Conservation (phyloP, 2,797 vertebrate species). For the Mormyrus hasselquistii region DNA sequence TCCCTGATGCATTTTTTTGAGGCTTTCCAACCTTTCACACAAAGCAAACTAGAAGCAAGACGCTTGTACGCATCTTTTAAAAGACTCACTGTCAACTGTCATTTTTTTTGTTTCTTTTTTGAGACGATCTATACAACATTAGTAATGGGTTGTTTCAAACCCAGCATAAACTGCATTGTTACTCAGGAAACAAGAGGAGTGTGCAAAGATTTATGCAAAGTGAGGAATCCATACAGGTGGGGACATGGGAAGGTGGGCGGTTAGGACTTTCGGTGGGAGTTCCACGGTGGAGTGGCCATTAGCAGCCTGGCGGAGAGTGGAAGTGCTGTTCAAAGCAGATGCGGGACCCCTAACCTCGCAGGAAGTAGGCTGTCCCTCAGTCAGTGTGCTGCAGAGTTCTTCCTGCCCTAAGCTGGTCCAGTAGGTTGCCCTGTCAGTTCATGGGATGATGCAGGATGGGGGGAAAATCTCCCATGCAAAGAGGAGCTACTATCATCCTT, state of each 20-base stretch:
- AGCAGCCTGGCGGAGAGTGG: slow-evolving; percentile 36
- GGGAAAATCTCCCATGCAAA: neutral
- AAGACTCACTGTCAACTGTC: neutral
- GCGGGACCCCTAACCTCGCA: slow-evolving; percentile 30
- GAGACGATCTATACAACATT: neutral
- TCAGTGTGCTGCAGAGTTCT: neutral
- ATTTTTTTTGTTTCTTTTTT: neutral
- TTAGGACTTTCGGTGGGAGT: slow-evolving; percentile 48
- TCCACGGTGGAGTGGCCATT: slow-evolving; percentile 48
- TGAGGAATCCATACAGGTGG: slow-evolving; percentile 31
- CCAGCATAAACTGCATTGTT: slow-evolving; percentile 18
- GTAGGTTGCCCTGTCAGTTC: neutral
- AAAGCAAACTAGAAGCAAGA: neutral
- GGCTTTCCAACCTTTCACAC: neutral
- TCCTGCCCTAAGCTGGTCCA: slow-evolving; percentile 25
- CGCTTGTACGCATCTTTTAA: neutral
- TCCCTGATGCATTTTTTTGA: neutral
- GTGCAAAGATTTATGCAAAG: slow-evolving; percentile 41
- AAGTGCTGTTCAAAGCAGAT: slow-evolving; percentile 40
- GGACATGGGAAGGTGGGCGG: slow-evolving; percentile 46
- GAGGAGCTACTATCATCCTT: neutral
- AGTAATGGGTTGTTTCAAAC: neutral
- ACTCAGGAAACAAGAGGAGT: slow-evolving; percentile 28
- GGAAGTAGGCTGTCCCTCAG: slow-evolving; percentile 28
- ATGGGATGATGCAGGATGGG: neutral